These are phyloP conservation scores for Cariama cristata DNA, from an alignment of 2,113 vertebrate genomes.

Conservation along the genomic window DNA sequence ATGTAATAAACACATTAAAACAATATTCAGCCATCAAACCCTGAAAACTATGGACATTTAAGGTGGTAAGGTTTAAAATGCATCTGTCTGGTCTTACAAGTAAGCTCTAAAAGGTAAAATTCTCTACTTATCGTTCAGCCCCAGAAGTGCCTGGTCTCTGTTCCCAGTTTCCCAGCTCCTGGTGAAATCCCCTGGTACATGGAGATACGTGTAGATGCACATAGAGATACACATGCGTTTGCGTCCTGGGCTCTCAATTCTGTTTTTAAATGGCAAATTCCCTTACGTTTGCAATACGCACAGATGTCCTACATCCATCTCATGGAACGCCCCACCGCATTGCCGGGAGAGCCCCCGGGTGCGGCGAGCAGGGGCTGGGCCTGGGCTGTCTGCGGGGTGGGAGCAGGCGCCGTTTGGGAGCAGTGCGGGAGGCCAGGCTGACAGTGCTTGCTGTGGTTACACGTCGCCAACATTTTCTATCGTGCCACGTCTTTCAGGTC, in stretches of 20 bases:
- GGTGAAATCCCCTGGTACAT: not conserved
- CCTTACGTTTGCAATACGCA: rapidly evolving
- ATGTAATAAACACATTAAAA: not conserved
- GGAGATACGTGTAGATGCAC: not conserved
- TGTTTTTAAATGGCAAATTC: not conserved
- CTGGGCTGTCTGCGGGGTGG: not conserved
- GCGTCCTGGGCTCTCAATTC: not conserved
- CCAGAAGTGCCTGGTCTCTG: not conserved
- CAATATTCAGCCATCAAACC: not conserved
- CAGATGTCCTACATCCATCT: not conserved
- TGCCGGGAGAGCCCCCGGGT: rapidly evolving
- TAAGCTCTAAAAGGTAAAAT: not conserved
- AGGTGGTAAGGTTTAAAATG: not conserved
- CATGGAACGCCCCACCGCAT: rapidly evolving
- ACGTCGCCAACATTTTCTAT: rapidly evolving
- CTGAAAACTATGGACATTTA: not conserved
- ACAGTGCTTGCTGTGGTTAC: not conserved
- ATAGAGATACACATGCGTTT: rapidly evolving
- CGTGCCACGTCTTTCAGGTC: not conserved
- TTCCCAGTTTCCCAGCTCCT: not conserved
- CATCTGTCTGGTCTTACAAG: not conserved
- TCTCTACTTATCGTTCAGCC: not conserved
- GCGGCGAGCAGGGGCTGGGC: rapidly evolving
- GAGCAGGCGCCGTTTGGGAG: not conserved
- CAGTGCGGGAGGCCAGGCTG: not conserved